These are phyloP conservation scores for Zoanthus gigantus DNA, from an alignment of 92 coral and sea anemone genomes.

Conservation along the genomic window DNA sequence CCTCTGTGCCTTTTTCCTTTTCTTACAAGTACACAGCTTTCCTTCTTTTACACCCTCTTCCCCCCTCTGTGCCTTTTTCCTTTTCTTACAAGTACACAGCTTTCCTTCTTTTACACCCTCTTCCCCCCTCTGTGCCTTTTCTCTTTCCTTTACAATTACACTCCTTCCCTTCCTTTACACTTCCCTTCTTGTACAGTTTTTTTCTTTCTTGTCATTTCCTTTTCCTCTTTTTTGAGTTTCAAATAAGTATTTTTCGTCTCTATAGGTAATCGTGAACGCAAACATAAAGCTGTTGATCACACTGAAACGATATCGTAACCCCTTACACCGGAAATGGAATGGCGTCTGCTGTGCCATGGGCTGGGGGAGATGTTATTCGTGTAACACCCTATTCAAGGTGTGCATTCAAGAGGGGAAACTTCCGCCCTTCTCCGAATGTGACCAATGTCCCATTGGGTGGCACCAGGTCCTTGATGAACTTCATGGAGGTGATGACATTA, in stretches of 20 bases:
- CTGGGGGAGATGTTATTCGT: constrained; percentile 41
- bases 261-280: constrained; percentile 1
- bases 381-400: constrained; percentile 51
- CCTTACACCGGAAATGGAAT: constrained; percentile 45
- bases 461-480: constrained; percentile 8
- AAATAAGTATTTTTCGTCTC: neutral
- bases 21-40: too few species aligned
- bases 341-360: constrained; percentile 35
- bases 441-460: constrained; percentile 24
- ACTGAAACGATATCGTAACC: constrained; percentile 30
- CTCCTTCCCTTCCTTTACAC: too few species aligned
- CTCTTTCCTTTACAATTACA: too few species aligned
- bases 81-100: too few species aligned
- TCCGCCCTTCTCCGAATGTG: constrained; percentile 15
- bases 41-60: too few species aligned
- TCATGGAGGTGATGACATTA: constrained; percentile 36
- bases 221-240: neutral
- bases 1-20: too few species aligned
- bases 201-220: too few species aligned
- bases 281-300: constrained; percentile 9
- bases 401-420: constrained; percentile 25
- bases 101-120: too few species aligned
- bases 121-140: too few species aligned
- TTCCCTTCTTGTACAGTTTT: too few species aligned
- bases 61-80: too few species aligned